Evolutionary conservation across 2,888 invertebrate species (phyloP).

Genomic region (Hydraecia micacea): DNA sequence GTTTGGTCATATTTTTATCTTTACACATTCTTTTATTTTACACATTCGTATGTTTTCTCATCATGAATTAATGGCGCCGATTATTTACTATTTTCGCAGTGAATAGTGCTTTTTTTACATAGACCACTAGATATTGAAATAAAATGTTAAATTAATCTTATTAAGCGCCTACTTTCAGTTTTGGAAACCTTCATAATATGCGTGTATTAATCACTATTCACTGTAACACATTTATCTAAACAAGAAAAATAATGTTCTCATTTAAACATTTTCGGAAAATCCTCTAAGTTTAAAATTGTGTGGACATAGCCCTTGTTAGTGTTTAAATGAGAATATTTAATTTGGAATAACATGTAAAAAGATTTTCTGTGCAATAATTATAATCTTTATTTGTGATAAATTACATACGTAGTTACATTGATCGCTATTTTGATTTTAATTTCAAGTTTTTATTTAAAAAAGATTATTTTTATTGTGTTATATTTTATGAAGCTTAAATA

Average conservation of each 20-base stretch:
- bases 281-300: neutral
- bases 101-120: slow-evolving; percentile 22
- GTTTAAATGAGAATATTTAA: slow-evolving; percentile 47
- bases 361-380: slow-evolving; percentile 58
- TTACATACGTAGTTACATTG: slow-evolving; percentile 6
- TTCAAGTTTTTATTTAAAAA: slow-evolving; percentile 10
- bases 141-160: neutral
- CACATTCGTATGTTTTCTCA: neutral
- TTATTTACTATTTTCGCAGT: slow-evolving; percentile 38
- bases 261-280: slow-evolving; percentile 2
- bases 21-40: neutral
- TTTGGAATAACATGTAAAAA: slow-evolving; percentile 18
- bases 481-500: slow-evolving; percentile 68
- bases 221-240: slow-evolving; percentile 11
- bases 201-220: slow-evolving; percentile 30
- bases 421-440: slow-evolving; percentile 23
- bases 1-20: slow-evolving; percentile 9
- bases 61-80: slow-evolving; percentile 71
- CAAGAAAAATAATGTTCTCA: slow-evolving; percentile 42
- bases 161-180: neutral
- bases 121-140: neutral
- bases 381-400: slow-evolving; percentile 54
- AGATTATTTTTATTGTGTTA: slow-evolving; percentile 65
- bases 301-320: neutral
- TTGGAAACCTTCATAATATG: neutral